Conservation (phyloP, 2,113 vertebrate genomes). For the Myiagra hebetior region DNA sequence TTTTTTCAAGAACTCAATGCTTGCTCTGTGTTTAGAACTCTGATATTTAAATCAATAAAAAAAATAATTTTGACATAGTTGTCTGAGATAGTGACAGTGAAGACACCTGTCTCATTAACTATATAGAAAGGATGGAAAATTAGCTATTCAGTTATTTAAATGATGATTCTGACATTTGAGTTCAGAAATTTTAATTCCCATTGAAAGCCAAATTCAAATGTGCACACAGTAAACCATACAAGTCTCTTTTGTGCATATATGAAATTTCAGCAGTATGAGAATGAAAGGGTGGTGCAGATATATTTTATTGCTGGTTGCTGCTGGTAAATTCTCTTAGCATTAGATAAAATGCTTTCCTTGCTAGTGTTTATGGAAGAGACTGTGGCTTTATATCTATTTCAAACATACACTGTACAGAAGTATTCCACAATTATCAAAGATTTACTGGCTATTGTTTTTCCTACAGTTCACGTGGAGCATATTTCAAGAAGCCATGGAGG, state of each 20-base stretch:
- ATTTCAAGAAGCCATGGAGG: slow-evolving; percentile 11
- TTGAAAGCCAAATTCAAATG: neutral
- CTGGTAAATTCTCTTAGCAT: neutral
- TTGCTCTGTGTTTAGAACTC: neutral
- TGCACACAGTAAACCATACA: neutral
- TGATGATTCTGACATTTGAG: neutral
- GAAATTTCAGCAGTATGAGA: neutral
- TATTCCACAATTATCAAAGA: neutral
- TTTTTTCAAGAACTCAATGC: neutral
- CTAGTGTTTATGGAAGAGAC: neutral
- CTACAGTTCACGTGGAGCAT: neutral
- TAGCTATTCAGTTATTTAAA: neutral
- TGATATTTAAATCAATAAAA: neutral
- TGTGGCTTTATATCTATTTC: neutral
- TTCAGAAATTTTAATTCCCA: neutral
- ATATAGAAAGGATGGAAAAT: neutral
- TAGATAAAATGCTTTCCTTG: slow-evolving; percentile 6
- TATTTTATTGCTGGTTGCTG: neutral
- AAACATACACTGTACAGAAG: neutral
- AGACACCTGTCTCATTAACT: neutral
- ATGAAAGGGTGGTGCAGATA: neutral
- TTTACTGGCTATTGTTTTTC: neutral
- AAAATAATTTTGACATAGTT: neutral
- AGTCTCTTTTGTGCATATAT: neutral
- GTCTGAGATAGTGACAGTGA: neutral